These are phyloP conservation scores for Ceyx margarethae DNA, from an alignment of 2,113 vertebrate species.

Conservation along the genomic window DNA sequence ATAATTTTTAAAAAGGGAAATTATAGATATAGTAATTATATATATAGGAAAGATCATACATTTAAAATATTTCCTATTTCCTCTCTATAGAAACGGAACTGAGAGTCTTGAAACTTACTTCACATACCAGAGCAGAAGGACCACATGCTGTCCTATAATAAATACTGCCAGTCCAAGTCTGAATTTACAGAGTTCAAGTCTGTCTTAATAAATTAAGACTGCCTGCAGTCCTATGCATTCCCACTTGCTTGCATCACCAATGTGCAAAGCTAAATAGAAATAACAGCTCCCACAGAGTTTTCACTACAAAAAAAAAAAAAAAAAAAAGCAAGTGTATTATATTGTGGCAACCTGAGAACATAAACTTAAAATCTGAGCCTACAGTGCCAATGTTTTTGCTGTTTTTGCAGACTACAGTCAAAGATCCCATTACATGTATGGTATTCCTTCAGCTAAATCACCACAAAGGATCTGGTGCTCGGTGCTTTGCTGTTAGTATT, in stretches of 20 bases:
- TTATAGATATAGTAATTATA: not conserved
- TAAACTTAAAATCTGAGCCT: not conserved
- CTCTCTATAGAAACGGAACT: not conserved
- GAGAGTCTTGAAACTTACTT: slow-evolving; percentile 6
- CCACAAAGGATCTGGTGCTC: not conserved
- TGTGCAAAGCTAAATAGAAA: not conserved
- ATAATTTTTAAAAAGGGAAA: not conserved
- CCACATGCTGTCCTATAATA: not conserved
- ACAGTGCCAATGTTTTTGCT: not conserved
- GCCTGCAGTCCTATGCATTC: not conserved
- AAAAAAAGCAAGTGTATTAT: not conserved
- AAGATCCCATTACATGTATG: not conserved
- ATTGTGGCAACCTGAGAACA: slow-evolving; percentile 1
- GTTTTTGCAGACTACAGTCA: not conserved
- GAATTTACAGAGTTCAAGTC: slow-evolving; percentile 4
- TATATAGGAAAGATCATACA: not conserved
- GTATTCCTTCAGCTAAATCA: not conserved
- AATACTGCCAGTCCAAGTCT: not conserved
- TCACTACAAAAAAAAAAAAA: not conserved
- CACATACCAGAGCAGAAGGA: slow-evolving; percentile 21
- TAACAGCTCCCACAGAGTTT: not conserved
- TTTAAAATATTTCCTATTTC: slow-evolving; percentile 31
- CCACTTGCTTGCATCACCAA: not conserved
- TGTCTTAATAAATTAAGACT: slow-evolving; percentile 31
- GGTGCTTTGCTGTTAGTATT: not conserved